These are phyloP conservation scores for Clusia tigrina DNA, from an alignment of 2,888 invertebrate genomes.

Conservation along the genomic window DNA sequence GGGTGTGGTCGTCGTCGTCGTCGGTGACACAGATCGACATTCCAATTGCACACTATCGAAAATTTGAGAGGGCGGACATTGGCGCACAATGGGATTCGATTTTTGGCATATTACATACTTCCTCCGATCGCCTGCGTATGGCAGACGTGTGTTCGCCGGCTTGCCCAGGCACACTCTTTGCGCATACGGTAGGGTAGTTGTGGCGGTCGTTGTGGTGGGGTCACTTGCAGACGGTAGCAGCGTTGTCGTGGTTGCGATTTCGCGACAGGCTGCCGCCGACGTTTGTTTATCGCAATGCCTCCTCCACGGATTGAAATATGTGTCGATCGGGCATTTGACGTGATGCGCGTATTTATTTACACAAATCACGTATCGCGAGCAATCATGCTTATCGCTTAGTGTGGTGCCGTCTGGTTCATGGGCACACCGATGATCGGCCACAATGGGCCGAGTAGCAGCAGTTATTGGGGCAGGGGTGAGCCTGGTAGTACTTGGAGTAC, in stretches of 20 bases:
- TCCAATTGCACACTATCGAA: slow-evolving; percentile 32
- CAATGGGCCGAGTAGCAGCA: no score
- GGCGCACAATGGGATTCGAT: slow-evolving; percentile 31
- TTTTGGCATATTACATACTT: slow-evolving; percentile 38
- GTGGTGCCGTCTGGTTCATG: no score
- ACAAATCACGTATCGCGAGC: no score
- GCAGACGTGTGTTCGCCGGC: slow-evolving; percentile 28
- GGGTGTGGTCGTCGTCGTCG: not conserved
- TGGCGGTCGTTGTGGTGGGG: slow-evolving; percentile 22
- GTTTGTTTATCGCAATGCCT: no score
- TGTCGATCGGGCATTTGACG: no score
- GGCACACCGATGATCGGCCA: no score
- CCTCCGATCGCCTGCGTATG: slow-evolving; percentile 35
- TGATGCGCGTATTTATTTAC: no score
- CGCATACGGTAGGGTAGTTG: slow-evolving; percentile 35
- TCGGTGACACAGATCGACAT: not conserved
- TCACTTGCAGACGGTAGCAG: slow-evolving; percentile 7
- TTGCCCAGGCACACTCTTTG: slow-evolving; percentile 35
- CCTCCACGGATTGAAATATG: no score
- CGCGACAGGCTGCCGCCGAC: no score
- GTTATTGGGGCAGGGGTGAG: no score
- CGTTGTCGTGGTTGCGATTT: slow-evolving; percentile 17
- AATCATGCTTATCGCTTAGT: no score
- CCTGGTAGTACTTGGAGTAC: no score
- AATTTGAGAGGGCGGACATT: slow-evolving; percentile 28